A percentile compares a stretch with the other conserved stretches of the same genome.
Evolutionary conservation across 2,113 vertebrate genomes (phyloP).

Genomic region (Periophthalmus modestus): DNA sequence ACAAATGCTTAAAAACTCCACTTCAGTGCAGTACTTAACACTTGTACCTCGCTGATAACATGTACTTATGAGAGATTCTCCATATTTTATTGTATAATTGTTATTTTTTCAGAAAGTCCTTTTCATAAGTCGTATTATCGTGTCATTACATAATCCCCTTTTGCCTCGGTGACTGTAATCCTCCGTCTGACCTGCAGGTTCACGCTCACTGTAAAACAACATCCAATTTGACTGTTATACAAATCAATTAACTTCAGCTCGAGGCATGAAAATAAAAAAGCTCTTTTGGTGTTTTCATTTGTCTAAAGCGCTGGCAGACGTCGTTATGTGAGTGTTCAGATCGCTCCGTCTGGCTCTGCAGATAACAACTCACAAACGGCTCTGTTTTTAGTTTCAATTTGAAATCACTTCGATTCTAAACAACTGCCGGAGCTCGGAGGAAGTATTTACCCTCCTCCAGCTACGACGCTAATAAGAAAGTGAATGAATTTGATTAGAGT

Average conservation of each 20-base stretch:
- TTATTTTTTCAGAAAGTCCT: not conserved
- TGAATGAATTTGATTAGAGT: conserved; percentile 12
- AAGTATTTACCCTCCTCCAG: not conserved
- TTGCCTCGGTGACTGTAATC: not conserved
- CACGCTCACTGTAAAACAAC: not conserved
- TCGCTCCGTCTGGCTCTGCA: not conserved
- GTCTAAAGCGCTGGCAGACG: not conserved
- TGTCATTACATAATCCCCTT: not conserved
- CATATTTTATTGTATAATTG: no score
- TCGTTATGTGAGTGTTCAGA: not conserved
- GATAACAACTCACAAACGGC: not conserved
- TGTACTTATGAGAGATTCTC: no score
- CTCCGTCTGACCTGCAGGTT: not conserved
- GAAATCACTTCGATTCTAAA: not conserved
- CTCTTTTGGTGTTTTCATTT: not conserved
- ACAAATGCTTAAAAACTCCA: no score
- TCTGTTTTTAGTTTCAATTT: not conserved
- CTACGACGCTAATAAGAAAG: not conserved
- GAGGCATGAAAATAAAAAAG: not conserved
- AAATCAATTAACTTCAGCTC: not conserved
- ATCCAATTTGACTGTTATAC: not conserved
- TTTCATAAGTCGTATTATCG: not conserved
- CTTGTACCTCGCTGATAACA: no score
- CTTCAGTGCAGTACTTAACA: no score
- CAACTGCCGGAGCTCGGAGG: not conserved